Conservation (phyloP, 1,140 invertebrate genomes). For the Diabrotica undecimpunctata region DNA sequence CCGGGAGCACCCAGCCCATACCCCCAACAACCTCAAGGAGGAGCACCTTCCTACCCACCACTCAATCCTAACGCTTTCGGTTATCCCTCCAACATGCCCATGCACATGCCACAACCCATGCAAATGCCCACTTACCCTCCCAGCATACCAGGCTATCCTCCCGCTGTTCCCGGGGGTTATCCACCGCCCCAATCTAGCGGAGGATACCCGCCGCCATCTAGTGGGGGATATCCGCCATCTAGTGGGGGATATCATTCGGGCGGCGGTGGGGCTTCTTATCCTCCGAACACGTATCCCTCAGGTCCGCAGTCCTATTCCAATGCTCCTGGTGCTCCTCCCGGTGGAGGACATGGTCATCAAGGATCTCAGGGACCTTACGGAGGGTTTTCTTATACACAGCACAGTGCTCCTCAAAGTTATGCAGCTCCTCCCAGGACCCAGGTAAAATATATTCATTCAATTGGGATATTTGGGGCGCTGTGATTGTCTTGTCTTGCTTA, state of each 20-base stretch:
- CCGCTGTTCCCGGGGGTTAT: conserved; percentile 15
- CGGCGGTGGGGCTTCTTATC: conserved; percentile 8
- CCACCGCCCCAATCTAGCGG: conserved; percentile 25
- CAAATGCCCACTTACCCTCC: conserved; percentile 29
- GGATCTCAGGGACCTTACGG: conserved; percentile 26
- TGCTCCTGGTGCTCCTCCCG: conserved; percentile 20
- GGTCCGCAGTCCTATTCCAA: conserved; percentile 23
- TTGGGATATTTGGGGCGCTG: no score
- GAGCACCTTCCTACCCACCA: conserved; percentile 36
- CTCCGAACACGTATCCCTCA: neutral
- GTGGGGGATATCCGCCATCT: conserved; percentile 20
- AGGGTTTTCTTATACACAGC: conserved; percentile 23
- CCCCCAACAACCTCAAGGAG: conserved; percentile 36
- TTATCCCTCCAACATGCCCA: conserved; percentile 38
- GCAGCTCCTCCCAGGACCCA: conserved; percentile 4
- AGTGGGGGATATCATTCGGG: conserved; percentile 25
- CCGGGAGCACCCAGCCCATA: conserved; percentile 39
- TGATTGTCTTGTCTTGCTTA: no score
- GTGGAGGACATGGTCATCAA: conserved; percentile 19
- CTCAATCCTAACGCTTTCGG: conserved; percentile 43
- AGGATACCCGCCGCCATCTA: conserved; percentile 25
- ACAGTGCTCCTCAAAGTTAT: conserved; percentile 13
- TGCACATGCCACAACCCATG: conserved; percentile 44
- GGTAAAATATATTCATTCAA: neutral
- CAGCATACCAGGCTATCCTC: conserved; percentile 11